A percentile compares a stretch with the other conserved stretches of the same genome.
Evolutionary conservation across 2,113 vertebrate genomes (phyloP).

Genomic region (rabbit (Oryctolagus cuniculus)): mOryCun1.1 NC_091447.1:22985501-22986000

Average conservation of each 20-base stretch:
- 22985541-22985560: neutral
- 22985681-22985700: no score
- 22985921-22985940: no score
- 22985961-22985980: no score
- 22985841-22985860: no score
- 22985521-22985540: neutral
- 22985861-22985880: no score
- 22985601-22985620: neutral
- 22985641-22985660: neutral
- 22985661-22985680: neutral
- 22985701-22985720: neutral
- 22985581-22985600: neutral
- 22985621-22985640: neutral
- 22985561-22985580: neutral
- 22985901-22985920: neutral
- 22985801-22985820: neutral
- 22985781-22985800: constrained; percentile 31
- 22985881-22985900: neutral
- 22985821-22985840: neutral
- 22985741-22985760: neutral
- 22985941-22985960: no score
- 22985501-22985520: neutral
- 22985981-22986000: no score
- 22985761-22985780: neutral
- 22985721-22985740: neutral